These are phyloP conservation scores for Biston betularia DNA, from an alignment of 2,888 invertebrate genomes.

Conservation along the genomic window DNA sequence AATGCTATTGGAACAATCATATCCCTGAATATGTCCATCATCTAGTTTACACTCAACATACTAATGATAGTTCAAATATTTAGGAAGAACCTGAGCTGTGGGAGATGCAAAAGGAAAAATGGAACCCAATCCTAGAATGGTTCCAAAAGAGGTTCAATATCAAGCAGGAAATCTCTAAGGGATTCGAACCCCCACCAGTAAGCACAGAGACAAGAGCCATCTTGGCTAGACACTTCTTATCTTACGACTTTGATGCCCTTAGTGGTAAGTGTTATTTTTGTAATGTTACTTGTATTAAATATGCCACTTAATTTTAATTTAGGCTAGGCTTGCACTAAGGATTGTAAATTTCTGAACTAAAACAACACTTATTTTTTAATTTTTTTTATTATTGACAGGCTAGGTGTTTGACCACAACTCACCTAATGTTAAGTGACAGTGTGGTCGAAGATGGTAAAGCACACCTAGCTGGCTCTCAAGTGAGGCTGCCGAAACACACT, in stretches of 20 bases:
- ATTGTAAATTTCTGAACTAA: too few species aligned
- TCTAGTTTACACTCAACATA: background rate
- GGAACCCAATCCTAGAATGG: slow-evolving; percentile 97
- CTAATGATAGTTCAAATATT: slow-evolving; percentile 26
- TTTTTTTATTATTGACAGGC: too few species aligned
- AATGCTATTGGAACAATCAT: too few species aligned
- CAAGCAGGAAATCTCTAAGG: slow-evolving; percentile 89
- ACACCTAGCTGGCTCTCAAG: too few species aligned
- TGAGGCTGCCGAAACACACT: too few species aligned
- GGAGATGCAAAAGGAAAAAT: slow-evolving; percentile 91
- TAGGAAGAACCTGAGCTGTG: slow-evolving; percentile 92
- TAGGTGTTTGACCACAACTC: too few species aligned
- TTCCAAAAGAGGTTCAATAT: slow-evolving; percentile 93
- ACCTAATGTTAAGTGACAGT: too few species aligned
- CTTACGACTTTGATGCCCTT: slow-evolving; percentile 93
- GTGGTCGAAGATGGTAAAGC: too few species aligned
- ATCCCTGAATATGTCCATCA: too few species aligned
- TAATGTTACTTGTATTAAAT: background rate
- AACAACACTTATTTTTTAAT: too few species aligned
- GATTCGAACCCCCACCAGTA: slow-evolving; percentile 90
- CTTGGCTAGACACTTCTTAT: slow-evolving; percentile 91
- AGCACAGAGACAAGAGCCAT: slow-evolving; percentile 88
- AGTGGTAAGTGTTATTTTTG: slow-evolving; percentile 87
- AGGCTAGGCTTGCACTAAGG: too few species aligned
- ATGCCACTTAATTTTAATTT: too few species aligned